These are phyloP conservation scores for Lates calcarifer DNA, from an alignment of 2,113 vertebrate genomes.

Conservation along the genomic window DNA sequence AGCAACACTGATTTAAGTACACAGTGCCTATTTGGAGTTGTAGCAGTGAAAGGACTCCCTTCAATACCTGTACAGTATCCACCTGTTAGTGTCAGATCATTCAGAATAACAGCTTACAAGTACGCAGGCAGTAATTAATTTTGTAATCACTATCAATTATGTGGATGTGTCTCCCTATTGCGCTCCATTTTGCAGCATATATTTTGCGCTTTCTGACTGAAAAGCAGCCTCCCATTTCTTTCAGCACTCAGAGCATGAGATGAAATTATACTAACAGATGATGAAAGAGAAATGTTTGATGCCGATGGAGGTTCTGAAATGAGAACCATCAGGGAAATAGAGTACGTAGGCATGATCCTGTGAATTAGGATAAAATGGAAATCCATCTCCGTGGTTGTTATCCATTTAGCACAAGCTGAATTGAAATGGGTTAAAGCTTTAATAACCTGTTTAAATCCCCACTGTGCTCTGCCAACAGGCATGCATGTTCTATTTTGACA, in stretches of 20 bases:
- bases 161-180: constrained; percentile 17
- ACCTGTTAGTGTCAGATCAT: constrained; percentile 15
- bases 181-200: constrained; percentile 42
- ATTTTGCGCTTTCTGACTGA: constrained; percentile 33
- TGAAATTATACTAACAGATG: constrained; percentile 64
- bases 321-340: constrained; percentile 47
- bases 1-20: not conserved
- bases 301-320: constrained; percentile 65
- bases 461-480: constrained; percentile 49
- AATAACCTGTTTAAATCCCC: constrained; percentile 68
- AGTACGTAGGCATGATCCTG: constrained; percentile 54
- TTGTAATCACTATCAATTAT: constrained; percentile 61
- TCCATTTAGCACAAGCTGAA: constrained; percentile 67
- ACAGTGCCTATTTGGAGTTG: not conserved
- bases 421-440: constrained; percentile 65
- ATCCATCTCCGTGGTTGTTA: constrained; percentile 71
- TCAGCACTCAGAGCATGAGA: constrained; percentile 26
- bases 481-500: constrained; percentile 66
- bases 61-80: not conserved
- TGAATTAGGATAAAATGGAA: constrained; percentile 74
- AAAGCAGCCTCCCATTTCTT: constrained; percentile 39
- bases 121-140: constrained; percentile 55
- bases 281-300: constrained; percentile 57
- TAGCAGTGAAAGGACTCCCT: not conserved
- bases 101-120: constrained; percentile 33